Percentiles rank a stretch among this genome's conserved stretches.
Conservation (phyloP, 1,140 invertebrate genomes). For the Philotrypesis tridentata region DNA sequence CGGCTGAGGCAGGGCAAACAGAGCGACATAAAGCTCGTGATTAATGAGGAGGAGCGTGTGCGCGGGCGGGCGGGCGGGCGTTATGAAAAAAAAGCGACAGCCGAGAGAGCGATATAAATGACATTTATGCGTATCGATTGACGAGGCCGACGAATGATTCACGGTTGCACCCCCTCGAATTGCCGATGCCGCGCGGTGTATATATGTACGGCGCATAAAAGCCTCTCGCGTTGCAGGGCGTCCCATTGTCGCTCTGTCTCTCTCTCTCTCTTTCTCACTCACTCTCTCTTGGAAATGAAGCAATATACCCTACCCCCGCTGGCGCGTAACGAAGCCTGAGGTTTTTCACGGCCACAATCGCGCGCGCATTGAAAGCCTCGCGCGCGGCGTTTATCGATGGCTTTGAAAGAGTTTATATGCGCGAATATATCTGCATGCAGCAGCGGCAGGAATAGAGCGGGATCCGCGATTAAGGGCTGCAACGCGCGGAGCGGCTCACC, state of each 20-base stretch:
- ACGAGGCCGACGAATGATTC: conserved; percentile 59
- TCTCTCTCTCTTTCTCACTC: too few relatives aligned
- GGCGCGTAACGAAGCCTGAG: conserved; percentile 60
- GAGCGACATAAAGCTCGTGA: conserved; percentile 21
- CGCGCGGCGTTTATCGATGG: conserved; percentile 63
- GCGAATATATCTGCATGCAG: conserved; percentile 59
- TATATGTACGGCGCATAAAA: conserved; percentile 8
- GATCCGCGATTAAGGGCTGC: conserved; percentile 52
- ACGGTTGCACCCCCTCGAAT: conserved; percentile 54
- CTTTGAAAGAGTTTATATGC: conserved; percentile 56
- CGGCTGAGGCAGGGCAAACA: background rate
- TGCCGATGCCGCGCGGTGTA: background rate
- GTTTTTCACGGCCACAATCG: conserved; percentile 32
- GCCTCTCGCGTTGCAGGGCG: conserved; percentile 15
- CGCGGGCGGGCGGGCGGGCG: too few relatives aligned
- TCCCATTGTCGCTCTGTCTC: conserved; percentile 33
- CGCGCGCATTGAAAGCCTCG: conserved; percentile 51
- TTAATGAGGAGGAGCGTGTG: conserved; percentile 20
- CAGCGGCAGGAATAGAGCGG: conserved; percentile 34
- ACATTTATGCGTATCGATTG: conserved; percentile 59
- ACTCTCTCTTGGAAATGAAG: conserved; percentile 64
- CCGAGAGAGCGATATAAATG: conserved; percentile 37
- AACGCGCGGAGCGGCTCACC: conserved; percentile 7
- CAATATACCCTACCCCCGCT: conserved; percentile 61
- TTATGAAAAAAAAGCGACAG: conserved; percentile 30